Percentiles rank a stretch among this genome's conserved stretches.
Conservation (phyloP, 2,113 vertebrate genomes). For the Ailurus styani region DNA sequence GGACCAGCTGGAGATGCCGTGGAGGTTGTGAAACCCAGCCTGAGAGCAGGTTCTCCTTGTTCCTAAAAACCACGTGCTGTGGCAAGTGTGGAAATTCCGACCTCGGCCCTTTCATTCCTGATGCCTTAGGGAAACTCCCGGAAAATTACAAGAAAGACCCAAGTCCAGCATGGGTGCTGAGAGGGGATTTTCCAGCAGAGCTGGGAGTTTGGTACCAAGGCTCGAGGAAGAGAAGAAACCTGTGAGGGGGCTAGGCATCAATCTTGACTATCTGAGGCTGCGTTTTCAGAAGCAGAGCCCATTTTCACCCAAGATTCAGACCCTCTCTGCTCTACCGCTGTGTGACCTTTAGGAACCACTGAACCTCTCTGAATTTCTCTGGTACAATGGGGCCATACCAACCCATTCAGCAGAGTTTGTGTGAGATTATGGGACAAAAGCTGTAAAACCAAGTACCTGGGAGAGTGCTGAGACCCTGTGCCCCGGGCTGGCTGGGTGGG, state of each 20-base stretch:
- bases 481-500: not conserved
- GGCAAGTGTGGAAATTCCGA: not conserved
- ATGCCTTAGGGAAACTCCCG: not conserved
- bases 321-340: not conserved
- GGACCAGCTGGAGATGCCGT: not conserved
- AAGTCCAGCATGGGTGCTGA: not conserved
- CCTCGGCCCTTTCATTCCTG: not conserved
- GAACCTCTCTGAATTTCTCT: not conserved
- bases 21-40: not conserved
- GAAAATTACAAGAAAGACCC: not conserved
- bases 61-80: not conserved
- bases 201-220: not conserved
- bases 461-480: not conserved
- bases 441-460: not conserved
- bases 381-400: not conserved
- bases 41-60: not conserved
- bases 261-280: not conserved
- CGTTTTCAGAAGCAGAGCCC: not conserved
- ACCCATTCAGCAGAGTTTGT: not conserved
- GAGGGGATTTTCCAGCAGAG: not conserved
- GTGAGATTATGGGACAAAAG: not conserved
- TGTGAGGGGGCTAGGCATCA: accelerated
- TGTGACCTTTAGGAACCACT: not conserved
- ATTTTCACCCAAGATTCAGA: not conserved
- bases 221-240: not conserved